Evolutionary conservation across 2,797 vertebrate species (phyloP), one percentile per base, ranked within the genome.

Genomic region (Thalassophryne amazonica): DNA sequence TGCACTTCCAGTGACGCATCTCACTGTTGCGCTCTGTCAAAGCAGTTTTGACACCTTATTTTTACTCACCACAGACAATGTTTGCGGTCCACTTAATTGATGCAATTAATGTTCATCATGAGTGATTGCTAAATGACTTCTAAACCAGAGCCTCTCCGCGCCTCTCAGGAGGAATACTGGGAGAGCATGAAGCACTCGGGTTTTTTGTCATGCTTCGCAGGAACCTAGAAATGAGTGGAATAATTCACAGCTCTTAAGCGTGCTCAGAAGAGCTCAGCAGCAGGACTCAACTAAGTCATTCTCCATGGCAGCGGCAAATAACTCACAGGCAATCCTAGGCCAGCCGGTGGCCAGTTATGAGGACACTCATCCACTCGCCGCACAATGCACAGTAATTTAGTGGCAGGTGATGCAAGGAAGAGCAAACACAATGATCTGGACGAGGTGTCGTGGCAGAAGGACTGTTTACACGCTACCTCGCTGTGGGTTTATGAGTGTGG

Each of bases 151-250:
- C 63, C 78, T 73, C 73, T 79, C 41, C 16, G 69, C 68, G 77
- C 69, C 78, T 84, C 78, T 84, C 74, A 67, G 75, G 70, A 81
- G 77, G 62, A 69, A 78, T 78, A 83, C 73, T 74, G 72, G 79
- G 67, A 41, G 48, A 77, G 81, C 83, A 52, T 78, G 79, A 79
- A 81, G 79, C 84, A 73, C 81, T 84, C 33, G 13, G 74, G 62
- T 82, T 86, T 80, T 79, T 78, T 76, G 80, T 85, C 81, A 86
- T 81, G 84, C 83, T 82, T 86, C 82, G 75, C 62, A 67, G 78
- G 78, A 83, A 83, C 69, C 73, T 65, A 74, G 70, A 86, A 88
- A 84, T 78, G 76, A 87, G 80, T 69, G 80, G 81, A 87, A 84
- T 86, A 86, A 87, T 85, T 85, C 76, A 48, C 68, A 53, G 76